A percentile compares a stretch with the other conserved stretches of the same genome.
These are phyloP conservation scores for Triops longicaudatus DNA, from an alignment of 1,140 invertebrate genomes.

Conservation along the genomic window DNA sequence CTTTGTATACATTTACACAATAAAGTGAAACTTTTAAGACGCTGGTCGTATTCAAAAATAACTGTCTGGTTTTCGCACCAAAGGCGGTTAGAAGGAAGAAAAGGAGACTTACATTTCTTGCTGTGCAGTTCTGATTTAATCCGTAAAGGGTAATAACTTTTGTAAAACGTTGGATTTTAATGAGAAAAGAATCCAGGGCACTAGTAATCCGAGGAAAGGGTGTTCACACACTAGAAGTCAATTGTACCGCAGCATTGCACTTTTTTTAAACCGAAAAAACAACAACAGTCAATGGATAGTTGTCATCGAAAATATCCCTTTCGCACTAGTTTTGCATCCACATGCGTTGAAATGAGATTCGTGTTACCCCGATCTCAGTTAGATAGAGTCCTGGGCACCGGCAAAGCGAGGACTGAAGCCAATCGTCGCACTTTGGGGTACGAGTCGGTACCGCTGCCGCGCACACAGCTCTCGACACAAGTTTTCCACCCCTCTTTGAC, in stretches of 20 bases:
- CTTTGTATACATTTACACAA: too few species aligned
- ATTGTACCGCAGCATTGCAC: background rate
- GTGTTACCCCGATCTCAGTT: background rate
- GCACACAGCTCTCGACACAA: background rate
- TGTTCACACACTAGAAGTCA: background rate
- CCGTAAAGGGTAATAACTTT: background rate
- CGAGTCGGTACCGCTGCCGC: background rate
- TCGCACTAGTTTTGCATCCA: background rate
- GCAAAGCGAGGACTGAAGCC: background rate
- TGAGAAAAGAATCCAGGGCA: background rate
- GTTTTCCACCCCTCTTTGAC: background rate
- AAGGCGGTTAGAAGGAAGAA: background rate
- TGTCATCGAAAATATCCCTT: background rate
- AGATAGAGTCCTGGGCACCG: conserved; percentile 9
- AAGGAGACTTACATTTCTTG: background rate
- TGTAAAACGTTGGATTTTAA: background rate
- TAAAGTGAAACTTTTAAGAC: too few species aligned
- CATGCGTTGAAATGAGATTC: background rate
- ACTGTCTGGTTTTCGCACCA: too few species aligned
- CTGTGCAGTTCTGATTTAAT: background rate
- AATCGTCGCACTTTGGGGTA: background rate
- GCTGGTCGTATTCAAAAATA: too few species aligned
- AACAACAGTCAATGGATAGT: background rate
- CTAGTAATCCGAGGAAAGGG: background rate
- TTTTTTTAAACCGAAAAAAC: background rate